Evolutionary conservation across 2,113 vertebrate species (phyloP), one percentile per base, ranked within the genome.

Genomic region (Octodon degus): DNA sequence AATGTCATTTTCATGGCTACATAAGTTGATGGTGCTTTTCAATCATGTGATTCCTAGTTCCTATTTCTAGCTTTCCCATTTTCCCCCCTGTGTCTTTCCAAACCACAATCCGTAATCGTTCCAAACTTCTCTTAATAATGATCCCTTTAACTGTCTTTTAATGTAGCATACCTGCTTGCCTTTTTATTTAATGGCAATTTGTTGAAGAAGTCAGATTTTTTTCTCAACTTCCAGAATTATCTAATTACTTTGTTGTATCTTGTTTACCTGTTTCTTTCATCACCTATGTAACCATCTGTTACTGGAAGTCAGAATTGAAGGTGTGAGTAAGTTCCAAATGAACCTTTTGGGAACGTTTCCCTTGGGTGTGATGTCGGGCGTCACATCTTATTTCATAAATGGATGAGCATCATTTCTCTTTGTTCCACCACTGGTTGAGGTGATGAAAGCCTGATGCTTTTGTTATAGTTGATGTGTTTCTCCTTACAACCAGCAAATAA

Each of bases 131-230:
- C 8, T 43, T 47, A 24, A 7, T 43, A 85, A 13, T 40, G 11
- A 11, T 93, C 2, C 12, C 60, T 95, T 55, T 1, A 11, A 12
- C 3, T n/a, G 47, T 92, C 32, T 86, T 25, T 86, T 47, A 63
- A 68, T 89, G 37, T 72, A 92, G 67, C 47, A 74, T 24, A 63
- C 16, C 37, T 62, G 3, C 27, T 25, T 72, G 17, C 14, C 37
- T 86, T 94, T n/a, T 72, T 86, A 58, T 60, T 83, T 86, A 76
- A 90, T 94, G 76, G 3, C 63, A 17, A 19, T 74, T 77, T 76
- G 8, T 67, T 72, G 37, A 94, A 83, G 60, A 93, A 83, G 22
- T 30, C 53, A 72, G 43, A 9, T 95, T 19, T 58, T 80, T 72
- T 58, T 83, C 68, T 95, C 60, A 82, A 50, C 81, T 65, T 80